Percentiles rank a stretch among this genome's conserved stretches.
These are phyloP conservation scores for Phalanger gymnotis DNA, from an alignment of 2,797 vertebrate genomes.

Conservation along the genomic window DNA sequence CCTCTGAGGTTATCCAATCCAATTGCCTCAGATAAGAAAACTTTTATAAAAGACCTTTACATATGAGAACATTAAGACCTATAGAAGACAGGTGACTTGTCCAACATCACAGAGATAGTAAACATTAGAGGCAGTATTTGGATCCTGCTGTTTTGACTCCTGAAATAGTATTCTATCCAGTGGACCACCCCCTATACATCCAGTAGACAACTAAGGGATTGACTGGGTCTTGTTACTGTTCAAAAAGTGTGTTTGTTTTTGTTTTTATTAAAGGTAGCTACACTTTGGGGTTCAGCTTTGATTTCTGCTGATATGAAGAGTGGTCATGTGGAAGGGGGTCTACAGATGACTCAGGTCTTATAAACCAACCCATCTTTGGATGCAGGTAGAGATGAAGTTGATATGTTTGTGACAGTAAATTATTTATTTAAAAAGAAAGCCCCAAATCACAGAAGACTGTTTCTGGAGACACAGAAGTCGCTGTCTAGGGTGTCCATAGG, in stretches of 20 bases:
- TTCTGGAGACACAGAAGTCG: slow-evolving; percentile 15
- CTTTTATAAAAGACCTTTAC: neutral
- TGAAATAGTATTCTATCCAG: neutral
- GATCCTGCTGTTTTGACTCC: neutral
- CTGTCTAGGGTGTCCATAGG: slow-evolving; percentile 39
- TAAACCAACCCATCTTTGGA: neutral
- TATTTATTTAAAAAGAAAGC: neutral
- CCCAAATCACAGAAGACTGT: neutral
- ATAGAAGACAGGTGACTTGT: neutral
- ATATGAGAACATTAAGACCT: neutral
- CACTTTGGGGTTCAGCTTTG: slow-evolving; percentile 1
- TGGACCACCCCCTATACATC: neutral
- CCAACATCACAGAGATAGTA: neutral
- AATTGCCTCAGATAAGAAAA: neutral
- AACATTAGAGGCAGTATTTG: neutral
- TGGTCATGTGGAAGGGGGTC: neutral
- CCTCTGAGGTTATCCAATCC: neutral
- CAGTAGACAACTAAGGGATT: neutral
- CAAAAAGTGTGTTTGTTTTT: neutral
- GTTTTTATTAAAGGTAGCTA: neutral
- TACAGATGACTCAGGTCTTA: neutral
- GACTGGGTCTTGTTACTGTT: neutral
- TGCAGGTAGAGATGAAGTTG: neutral
- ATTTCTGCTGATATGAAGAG: neutral
- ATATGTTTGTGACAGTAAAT: neutral